These are phyloP conservation scores for Mallotus villosus DNA, from an alignment of 2,797 vertebrate genomes.

Conservation along the genomic window DNA sequence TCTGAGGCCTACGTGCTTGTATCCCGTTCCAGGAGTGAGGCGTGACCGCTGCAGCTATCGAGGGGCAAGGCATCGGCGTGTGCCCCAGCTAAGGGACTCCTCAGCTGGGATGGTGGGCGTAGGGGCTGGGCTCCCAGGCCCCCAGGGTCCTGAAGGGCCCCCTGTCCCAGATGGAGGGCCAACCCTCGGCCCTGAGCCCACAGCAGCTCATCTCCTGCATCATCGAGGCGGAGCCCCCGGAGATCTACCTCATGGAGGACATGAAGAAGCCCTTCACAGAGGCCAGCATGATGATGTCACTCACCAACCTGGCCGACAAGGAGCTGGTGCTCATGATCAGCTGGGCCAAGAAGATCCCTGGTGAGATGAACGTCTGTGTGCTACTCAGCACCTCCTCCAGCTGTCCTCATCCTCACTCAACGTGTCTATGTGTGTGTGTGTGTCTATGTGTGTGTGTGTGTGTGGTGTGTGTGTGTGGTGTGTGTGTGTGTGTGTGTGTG, in stretches of 20 bases:
- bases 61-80: constrained; percentile 76
- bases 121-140: constrained; percentile 54
- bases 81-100: constrained; percentile 61
- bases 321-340: constrained; percentile 95
- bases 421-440: too few species aligned
- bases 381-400: too few species aligned
- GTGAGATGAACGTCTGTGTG: constrained; percentile 41
- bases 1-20: neutral
- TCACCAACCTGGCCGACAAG: constrained; percentile 94
- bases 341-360: constrained; percentile 79
- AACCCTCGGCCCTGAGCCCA: constrained; percentile 72
- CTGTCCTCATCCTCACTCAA: neutral
- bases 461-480: too few species aligned
- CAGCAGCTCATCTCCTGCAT: constrained; percentile 90
- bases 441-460: neutral
- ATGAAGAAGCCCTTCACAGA: constrained; percentile 90
- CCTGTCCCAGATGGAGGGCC: constrained; percentile 51
- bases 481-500: neutral
- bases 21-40: constrained; percentile 77
- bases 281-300: constrained; percentile 96
- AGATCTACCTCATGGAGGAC: constrained; percentile 86
- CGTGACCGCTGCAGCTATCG: constrained; percentile 89
- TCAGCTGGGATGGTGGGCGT: constrained; percentile 37
- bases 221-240: constrained; percentile 90
- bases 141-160: constrained; percentile 64